These are phyloP conservation scores for Aphis gossypii DNA, from an alignment of 1,140 invertebrate genomes.

Conservation along the genomic window DNA sequence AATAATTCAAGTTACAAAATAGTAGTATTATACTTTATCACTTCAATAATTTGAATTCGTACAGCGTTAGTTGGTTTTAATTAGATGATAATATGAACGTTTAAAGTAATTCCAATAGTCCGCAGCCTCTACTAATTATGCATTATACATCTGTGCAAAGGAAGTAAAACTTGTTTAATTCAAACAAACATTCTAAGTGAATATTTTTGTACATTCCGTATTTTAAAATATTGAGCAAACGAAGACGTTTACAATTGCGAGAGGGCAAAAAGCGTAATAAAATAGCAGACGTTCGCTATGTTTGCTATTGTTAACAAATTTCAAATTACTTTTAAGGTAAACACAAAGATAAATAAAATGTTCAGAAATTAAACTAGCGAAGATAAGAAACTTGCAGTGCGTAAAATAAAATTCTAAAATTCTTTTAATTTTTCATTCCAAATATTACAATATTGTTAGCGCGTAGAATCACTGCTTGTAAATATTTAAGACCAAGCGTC, in stretches of 20 bases:
- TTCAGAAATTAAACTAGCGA: neutral
- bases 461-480: neutral
- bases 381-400: neutral
- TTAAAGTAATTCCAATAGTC: neutral
- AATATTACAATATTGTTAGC: neutral
- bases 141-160: no score
- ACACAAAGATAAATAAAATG: conserved; percentile 21
- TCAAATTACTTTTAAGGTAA: conserved; percentile 46
- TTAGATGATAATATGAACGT: neutral
- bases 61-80: neutral
- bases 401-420: neutral
- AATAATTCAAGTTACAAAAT: neutral
- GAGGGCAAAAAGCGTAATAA: neutral
- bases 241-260: conserved; percentile 12
- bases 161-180: neutral
- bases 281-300: neutral
- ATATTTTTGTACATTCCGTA: conserved; percentile 25
- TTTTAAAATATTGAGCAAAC: conserved; percentile 23
- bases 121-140: neutral
- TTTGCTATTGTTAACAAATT: conserved; percentile 10
- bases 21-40: neutral
- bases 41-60: neutral
- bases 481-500: neutral
- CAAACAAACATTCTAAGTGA: neutral
- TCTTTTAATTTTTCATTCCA: neutral